These are phyloP conservation scores for Caenorhabditis sp. DNA, from an alignment of 2,888 invertebrate species.

Conservation along the genomic window DNA sequence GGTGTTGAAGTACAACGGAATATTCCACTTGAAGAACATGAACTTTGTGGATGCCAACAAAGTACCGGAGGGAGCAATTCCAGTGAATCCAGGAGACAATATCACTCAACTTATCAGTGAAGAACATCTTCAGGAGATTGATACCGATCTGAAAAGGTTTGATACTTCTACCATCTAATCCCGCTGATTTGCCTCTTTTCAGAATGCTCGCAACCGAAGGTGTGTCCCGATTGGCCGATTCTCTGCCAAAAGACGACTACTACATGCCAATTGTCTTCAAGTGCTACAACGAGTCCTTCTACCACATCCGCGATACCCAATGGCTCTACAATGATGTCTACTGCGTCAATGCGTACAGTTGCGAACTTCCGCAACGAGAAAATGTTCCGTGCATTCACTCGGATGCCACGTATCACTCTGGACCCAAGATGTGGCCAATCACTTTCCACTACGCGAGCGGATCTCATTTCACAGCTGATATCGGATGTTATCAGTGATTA, in stretches of 20 bases:
- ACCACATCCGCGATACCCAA: slow-evolving; percentile 45
- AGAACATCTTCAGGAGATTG: slow-evolving; percentile 46
- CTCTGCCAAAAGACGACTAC: slow-evolving; percentile 38
- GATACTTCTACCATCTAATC: neutral
- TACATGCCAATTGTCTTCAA: slow-evolving; percentile 61
- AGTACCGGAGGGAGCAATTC: slow-evolving; percentile 37
- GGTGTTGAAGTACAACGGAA: slow-evolving; percentile 35
- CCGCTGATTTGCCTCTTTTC: neutral
- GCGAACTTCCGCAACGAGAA: slow-evolving; percentile 47
- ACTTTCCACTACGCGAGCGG: slow-evolving; percentile 49
- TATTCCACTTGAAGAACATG: slow-evolving; percentile 56
- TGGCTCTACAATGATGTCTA: slow-evolving; percentile 40
- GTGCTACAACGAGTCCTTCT: slow-evolving; percentile 56
- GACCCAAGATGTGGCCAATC: slow-evolving; percentile 58
- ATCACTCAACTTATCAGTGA: slow-evolving; percentile 55
- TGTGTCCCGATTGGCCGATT: slow-evolving; percentile 16
- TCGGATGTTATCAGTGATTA: slow-evolving; percentile 57
- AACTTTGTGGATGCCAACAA: slow-evolving; percentile 17
- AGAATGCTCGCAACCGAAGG: slow-evolving; percentile 27
- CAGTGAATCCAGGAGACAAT: slow-evolving; percentile 48
- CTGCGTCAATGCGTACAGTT: slow-evolving; percentile 59
- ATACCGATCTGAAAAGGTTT: slow-evolving; percentile 50
- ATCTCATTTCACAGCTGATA: slow-evolving; percentile 32
- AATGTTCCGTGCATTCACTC: slow-evolving; percentile 50
- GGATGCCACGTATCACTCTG: slow-evolving; percentile 59